Conservation (phyloP, 2,888 invertebrate genomes). For the Drosophila meridionalis region DNA sequence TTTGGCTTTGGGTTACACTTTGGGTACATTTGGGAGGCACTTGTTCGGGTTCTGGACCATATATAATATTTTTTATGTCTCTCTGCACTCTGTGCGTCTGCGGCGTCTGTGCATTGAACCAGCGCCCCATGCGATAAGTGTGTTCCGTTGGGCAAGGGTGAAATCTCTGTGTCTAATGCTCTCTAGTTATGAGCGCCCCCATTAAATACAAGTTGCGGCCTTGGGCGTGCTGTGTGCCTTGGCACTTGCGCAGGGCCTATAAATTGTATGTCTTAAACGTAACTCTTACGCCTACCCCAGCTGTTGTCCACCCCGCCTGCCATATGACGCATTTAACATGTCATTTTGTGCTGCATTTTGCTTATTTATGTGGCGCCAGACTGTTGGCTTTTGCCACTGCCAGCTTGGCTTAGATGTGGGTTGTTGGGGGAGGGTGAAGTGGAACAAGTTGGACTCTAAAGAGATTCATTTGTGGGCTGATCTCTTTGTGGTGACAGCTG, state of each 20-base stretch:
- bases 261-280: conserved; percentile 43
- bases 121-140: conserved; percentile 32
- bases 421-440: not conserved
- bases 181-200: conserved; percentile 1
- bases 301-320: not conserved
- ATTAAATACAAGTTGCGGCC: conserved; percentile 18
- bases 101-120: conserved; percentile 58
- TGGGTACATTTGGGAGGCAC: not conserved
- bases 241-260: conserved; percentile 42
- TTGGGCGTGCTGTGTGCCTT: conserved; percentile 18
- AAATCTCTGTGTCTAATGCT: conserved; percentile 11
- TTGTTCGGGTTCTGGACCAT: conserved; percentile 14
- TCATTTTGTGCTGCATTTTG: conserved; percentile 71
- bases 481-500: conserved; percentile 30
- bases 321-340: conserved; percentile 64
- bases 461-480: conserved; percentile 24
- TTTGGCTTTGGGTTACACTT: conserved; percentile 23
- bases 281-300: conserved; percentile 34
- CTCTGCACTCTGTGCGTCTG: conserved; percentile 5
- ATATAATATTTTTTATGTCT: conserved; percentile 24
- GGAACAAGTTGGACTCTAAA: not conserved
- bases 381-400: conserved; percentile 42
- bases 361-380: conserved; percentile 80
- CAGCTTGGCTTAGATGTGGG: not conserved
- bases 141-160: conserved; percentile 17